Evolutionary conservation across 2,797 vertebrate genomes (phyloP), one percentile per base, ranked within the genome.

Genomic region (Selene dorsalis): DNA sequence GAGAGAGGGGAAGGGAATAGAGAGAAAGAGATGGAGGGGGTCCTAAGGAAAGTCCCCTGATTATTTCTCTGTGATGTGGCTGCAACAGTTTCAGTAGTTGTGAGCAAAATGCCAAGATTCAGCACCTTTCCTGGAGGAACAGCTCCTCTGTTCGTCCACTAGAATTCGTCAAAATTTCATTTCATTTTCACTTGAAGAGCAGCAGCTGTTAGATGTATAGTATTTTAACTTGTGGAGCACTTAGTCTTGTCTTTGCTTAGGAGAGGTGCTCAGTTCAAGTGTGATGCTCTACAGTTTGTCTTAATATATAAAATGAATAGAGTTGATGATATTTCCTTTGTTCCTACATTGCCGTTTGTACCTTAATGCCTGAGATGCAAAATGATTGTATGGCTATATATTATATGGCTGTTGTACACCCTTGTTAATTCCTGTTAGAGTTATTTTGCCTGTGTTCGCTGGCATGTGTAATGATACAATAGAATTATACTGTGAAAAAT

Each of bases 51-150:
- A 88, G 76, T 83, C 84, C 87, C 82, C 65, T 41, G 41, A 75
- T 77, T 69, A 65, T 75, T 73, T 76, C 30, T 80, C 60, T 77
- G 62, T 69, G 65, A 56, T 79, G 75, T 83, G 24, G 39, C 5
- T 65, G 17, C 5, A 2, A 11, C 48, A 35, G n/a, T 50, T 67
- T 3, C 11, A 48, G 7, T 43, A 35, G 32, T 35, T 35, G 32
- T 35, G 32, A 35, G 32, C 32, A 76, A 80, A 26, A 38, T 68
- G 41, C 6, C n/a, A n/a, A 32, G 17, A 69, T 92, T 94, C 93
- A 94, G 93, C 92, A 94, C 92, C 88, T 79, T 83, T 83, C 43
- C 35, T 3, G 2, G 47, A 72, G 62, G 91, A 92, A 94, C 92
- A 94, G 93, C 90, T 92, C 90, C 87, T 17, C n/a, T 16, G 20